A percentile compares a stretch with the other conserved stretches of the same genome.
These are phyloP conservation scores for Perca schrenkii DNA, from an alignment of 2,113 vertebrate species.

Conservation along the genomic window DNA sequence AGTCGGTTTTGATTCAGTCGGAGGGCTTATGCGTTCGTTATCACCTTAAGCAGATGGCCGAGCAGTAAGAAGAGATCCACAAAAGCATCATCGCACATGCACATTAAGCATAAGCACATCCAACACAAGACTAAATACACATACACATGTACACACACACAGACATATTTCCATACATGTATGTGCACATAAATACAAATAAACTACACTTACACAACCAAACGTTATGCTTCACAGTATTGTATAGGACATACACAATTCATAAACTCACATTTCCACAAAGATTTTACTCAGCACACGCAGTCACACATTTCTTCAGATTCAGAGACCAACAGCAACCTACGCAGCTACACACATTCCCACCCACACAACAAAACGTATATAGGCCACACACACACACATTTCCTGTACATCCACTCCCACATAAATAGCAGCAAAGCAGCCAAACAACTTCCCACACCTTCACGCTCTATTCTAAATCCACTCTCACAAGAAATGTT, in stretches of 20 bases:
- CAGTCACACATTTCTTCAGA: slow-evolving; percentile 19
- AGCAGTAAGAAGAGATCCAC: slow-evolving; percentile 34
- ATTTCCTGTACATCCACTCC: not conserved
- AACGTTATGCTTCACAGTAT: not conserved
- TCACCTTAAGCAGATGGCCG: slow-evolving; percentile 61
- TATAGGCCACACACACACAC: slow-evolving; percentile 40
- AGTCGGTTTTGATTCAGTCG: slow-evolving; percentile 30
- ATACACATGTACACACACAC: not conserved
- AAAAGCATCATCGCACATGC: not conserved
- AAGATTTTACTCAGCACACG: not conserved
- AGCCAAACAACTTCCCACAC: slow-evolving; percentile 27
- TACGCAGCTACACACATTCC: slow-evolving; percentile 23
- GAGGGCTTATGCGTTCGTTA: slow-evolving; percentile 62
- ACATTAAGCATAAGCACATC: not conserved
- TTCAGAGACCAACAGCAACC: slow-evolving; percentile 18
- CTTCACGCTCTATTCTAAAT: slow-evolving; percentile 14
- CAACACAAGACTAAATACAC: not conserved
- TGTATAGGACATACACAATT: not conserved
- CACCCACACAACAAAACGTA: slow-evolving; percentile 48
- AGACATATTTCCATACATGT: not conserved
- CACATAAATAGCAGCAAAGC: not conserved
- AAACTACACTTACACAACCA: not conserved
- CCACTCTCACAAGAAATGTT: not conserved
- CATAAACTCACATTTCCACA: not conserved
- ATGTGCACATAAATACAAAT: too few species aligned